Evolutionary conservation across 2,888 invertebrate species (phyloP), one percentile per base, ranked within the genome.

Genomic region (Euspilapteryx auroguttella): DNA sequence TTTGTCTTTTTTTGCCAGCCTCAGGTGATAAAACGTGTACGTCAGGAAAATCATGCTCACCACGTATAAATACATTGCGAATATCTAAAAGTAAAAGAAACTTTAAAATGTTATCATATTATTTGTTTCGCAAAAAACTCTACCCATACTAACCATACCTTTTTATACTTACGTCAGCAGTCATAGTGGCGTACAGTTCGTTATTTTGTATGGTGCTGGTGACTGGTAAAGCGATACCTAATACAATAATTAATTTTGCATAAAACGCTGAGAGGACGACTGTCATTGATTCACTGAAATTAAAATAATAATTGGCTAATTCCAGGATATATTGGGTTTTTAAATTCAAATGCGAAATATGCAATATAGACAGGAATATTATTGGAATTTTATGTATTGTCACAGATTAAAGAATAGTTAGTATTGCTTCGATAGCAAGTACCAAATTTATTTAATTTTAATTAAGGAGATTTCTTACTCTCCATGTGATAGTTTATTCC

Each of bases 51-150:
- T 41, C 78, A 87, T 86, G 43, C 86, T 85, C 27, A 82, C 81
- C 33, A 82, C 61, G 51, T 87, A 87, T 31, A 88, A 75, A 49
- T 87, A 88, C 45, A 87, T 75, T 45, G 87, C 86, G 51, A 86
- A 88, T 10, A 82, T 78, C 79, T 87, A 57, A 37, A 62, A 56
- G 31, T 55, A 61, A 42, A 54, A 27, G 7, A 23, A 21, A 28
- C 24, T 12, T 33, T n/a, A n/a, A n/a, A n/a, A n/a, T n/a, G n/a
- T n/a, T n/a, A n/a, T n/a, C n/a, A n/a, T n/a, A n/a, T n/a, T n/a
- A n/a, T n/a, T n/a, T n/a, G n/a, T n/a, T n/a, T n/a, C n/a, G n/a
- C n/a, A n/a, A n/a, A n/a, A n/a, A n/a, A n/a, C n/a, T n/a, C n/a
- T n/a, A n/a, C n/a, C n/a, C n/a, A n/a, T n/a, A n/a, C n/a, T n/a